Evolutionary conservation across 2,888 invertebrate genomes (phyloP).

Genomic region (Encarsia formosa): DNA sequence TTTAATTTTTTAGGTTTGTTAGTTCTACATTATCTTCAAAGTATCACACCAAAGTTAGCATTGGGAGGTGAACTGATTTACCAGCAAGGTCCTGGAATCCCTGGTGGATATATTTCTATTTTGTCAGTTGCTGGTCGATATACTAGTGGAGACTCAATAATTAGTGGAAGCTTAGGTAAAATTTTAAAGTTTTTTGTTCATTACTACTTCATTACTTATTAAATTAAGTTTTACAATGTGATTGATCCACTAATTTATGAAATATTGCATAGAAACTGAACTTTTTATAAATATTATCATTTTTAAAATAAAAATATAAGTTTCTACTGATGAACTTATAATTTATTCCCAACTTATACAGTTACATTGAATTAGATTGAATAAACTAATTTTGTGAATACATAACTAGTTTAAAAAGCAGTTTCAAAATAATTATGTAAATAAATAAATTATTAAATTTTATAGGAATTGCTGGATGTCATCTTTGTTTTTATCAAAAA

Average conservation of each 20-base stretch:
- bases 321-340: too few relatives aligned
- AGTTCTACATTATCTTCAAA: conserved; percentile 85
- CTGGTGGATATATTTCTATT: conserved; percentile 85
- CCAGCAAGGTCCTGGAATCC: conserved; percentile 85
- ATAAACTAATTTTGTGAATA: not conserved
- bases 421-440: not conserved
- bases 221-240: too few relatives aligned
- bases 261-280: too few relatives aligned
- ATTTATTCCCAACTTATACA: too few relatives aligned
- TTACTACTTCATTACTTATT: too few relatives aligned
- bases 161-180: conserved; percentile 53
- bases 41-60: conserved; percentile 76
- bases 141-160: conserved; percentile 54
- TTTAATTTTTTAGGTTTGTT: conserved; percentile 58
- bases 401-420: too few relatives aligned
- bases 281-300: too few relatives aligned
- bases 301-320: too few relatives aligned
- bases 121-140: conserved; percentile 83
- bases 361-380: not conserved
- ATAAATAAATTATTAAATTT: not conserved
- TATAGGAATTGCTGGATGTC: conserved; percentile 71
- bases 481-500: conserved; percentile 91
- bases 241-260: too few relatives aligned
- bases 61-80: conserved; percentile 91
- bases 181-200: too few relatives aligned